phyloP scores from a whole-genome alignment of 2,797 vertebrate species.

The Halcyon chelicuti region DNA sequence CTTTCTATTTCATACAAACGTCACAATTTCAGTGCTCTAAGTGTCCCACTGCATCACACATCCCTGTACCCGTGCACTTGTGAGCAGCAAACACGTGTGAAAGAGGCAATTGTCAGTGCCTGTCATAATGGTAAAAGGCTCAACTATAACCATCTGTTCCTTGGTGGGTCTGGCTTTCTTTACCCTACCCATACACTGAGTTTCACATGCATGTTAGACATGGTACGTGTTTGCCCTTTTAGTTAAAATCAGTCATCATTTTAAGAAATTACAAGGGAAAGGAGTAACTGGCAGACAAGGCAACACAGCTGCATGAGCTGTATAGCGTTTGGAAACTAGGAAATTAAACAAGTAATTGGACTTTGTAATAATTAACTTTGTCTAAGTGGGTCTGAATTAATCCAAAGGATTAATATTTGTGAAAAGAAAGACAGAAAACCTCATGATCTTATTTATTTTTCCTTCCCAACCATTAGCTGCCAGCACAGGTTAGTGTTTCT shows the following conservation, averaged over 20 bases:
- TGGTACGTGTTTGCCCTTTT: not conserved
- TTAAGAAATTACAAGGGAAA: not conserved
- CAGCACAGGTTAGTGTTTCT: not conserved
- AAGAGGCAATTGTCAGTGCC: not conserved
- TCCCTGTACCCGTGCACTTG: fast-evolving
- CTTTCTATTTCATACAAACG: not conserved
- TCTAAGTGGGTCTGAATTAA: not conserved
- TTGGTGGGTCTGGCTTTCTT: not conserved
- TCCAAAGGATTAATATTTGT: not conserved
- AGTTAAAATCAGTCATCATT: not conserved
- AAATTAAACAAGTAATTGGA: slow-evolving; percentile 7
- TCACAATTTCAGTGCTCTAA: not conserved
- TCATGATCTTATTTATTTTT: not conserved
- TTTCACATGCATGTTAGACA: not conserved
- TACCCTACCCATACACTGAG: not conserved
- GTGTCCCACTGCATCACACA: not conserved
- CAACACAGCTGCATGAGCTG: not conserved
- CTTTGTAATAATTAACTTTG: not conserved
- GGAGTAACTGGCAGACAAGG: not conserved
- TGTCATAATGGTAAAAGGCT: not conserved
- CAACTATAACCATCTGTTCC: fast-evolving
- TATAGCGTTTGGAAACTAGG: not conserved
- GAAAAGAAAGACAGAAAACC: not conserved
- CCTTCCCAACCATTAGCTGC: not conserved
- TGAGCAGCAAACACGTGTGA: not conserved